Evolutionary conservation across 2,888 invertebrate genomes (phyloP).

Genomic region (Dicranocentrus wangi): DNA sequence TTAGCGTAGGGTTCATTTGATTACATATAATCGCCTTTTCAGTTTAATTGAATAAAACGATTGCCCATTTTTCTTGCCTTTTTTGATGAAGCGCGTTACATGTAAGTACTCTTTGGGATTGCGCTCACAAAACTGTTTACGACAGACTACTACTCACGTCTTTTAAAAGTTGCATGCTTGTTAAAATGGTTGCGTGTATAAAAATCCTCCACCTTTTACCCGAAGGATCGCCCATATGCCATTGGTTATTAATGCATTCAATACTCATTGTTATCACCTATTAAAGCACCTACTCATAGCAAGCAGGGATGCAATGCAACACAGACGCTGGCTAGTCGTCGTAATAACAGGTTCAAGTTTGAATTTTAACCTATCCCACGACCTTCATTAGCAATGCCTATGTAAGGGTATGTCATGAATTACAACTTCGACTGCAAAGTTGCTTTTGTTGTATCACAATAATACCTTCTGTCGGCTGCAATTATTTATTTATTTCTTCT

Average conservation of each 20-base stretch:
- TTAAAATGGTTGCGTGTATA: conserved; percentile 43
- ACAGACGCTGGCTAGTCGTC: conserved; percentile 27
- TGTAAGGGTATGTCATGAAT: conserved; percentile 45
- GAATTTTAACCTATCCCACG: conserved; percentile 48
- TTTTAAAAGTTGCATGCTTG: conserved; percentile 12
- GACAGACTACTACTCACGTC: conserved; percentile 16
- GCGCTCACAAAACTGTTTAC: conserved; percentile 22
- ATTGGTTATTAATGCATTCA: conserved; percentile 50
- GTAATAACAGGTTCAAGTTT: conserved; percentile 57
- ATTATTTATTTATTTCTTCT: conserved; percentile 2
- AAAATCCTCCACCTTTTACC: conserved; percentile 51
- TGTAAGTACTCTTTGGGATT: conserved; percentile 23
- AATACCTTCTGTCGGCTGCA: background rate
- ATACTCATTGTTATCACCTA: conserved; percentile 52
- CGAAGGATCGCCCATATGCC: conserved; percentile 35
- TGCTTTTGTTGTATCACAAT: conserved; percentile 11
- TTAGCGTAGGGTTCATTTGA: no score
- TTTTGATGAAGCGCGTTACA: background rate
- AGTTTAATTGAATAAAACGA: conserved; percentile 48
- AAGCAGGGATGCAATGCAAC: conserved; percentile 8
- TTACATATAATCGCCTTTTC: conserved; percentile 21
- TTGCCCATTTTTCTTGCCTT: conserved; percentile 20
- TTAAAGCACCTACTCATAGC: conserved; percentile 45
- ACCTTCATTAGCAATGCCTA: conserved; percentile 50
- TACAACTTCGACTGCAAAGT: conserved; percentile 9